Base-by-base conservation (phyloP, 2,113 vertebrate genomes). In the Acrocephalus kingi region DNA sequence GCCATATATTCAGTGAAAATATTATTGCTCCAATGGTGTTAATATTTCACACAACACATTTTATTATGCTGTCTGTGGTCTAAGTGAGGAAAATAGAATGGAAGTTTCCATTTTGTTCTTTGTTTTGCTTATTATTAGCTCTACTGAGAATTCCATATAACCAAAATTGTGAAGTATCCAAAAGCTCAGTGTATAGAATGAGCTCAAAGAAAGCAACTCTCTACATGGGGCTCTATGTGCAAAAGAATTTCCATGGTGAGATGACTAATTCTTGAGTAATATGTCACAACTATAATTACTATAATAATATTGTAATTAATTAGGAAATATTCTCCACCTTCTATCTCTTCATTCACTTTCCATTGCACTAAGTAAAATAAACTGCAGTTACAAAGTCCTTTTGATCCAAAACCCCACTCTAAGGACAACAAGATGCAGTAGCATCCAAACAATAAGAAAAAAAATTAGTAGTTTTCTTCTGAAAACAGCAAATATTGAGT, bases 301-400 rank as follows among this genome's bases (percentile, higher is more conserved):
- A 91, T 77, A 58, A 58, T 87, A 95, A 64, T 90, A 90, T 41
- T 74, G 23, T 54, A 88, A 94, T 94, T 90, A 95, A 87, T 83
- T 79, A 85, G 43, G 66, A 94, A 88, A 91, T 88, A 73, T 0
- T 1, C 22, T 85, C 31, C 20, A 37, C 67, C 33, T 71, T 35
- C 33, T 84, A 8, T 39, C 31, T 91, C 33, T 94, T 91, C 33
- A 74, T 69, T 69, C 21, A 69, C 21, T 23, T 86, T 77, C 20
- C 23, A 33, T 13, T 78, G 21, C 21, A 35, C 27, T 63, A 18
- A 56, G 55, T 73, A 63, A 77, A 61, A 68, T 46, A 77, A 93
- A 87, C 88, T 59, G 39, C 39, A 64, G n/a, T 58, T 87, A 63
- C 15, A 39, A 74, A 37, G 21, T 54, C 68, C 15, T 93, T 92